phyloP scores from a whole-genome alignment of 2,888 invertebrate genomes.

The Drosophila anomalata region DNA sequence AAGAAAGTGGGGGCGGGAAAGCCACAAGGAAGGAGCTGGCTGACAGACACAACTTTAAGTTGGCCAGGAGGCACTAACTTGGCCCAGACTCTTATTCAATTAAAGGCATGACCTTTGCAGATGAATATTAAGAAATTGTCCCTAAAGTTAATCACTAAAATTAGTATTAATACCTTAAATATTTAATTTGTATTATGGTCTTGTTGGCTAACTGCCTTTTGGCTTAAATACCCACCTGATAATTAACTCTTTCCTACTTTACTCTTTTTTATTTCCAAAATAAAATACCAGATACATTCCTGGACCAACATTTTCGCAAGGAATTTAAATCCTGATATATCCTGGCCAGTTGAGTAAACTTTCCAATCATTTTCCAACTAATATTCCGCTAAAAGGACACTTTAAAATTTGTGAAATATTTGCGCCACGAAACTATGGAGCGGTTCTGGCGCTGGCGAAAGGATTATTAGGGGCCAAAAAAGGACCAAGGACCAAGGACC shows the following conservation, averaged over 20 bases:
- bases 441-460: not conserved
- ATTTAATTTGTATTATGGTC: too few species aligned
- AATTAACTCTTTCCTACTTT: too few species aligned
- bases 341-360: not conserved
- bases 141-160: too few species aligned
- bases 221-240: too few species aligned
- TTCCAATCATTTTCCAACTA: not conserved
- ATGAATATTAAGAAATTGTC: not conserved
- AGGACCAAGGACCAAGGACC: constrained; percentile 2
- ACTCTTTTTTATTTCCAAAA: too few species aligned
- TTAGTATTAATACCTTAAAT: too few species aligned
- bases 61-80: not conserved
- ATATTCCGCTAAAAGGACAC: not conserved
- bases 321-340: too few species aligned
- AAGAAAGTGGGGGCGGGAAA: not conserved
- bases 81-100: not conserved
- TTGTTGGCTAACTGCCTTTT: too few species aligned
- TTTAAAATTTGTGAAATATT: constrained; percentile 3
- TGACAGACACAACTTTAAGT: not conserved
- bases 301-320: too few species aligned
- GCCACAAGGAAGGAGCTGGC: not conserved
- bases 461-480: not conserved
- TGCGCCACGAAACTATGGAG: not conserved
- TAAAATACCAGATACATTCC: too few species aligned
- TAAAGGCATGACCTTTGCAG: not conserved